phyloP scores from a whole-genome alignment of 2,888 invertebrate species.

The Sphinx pinastri region DNA sequence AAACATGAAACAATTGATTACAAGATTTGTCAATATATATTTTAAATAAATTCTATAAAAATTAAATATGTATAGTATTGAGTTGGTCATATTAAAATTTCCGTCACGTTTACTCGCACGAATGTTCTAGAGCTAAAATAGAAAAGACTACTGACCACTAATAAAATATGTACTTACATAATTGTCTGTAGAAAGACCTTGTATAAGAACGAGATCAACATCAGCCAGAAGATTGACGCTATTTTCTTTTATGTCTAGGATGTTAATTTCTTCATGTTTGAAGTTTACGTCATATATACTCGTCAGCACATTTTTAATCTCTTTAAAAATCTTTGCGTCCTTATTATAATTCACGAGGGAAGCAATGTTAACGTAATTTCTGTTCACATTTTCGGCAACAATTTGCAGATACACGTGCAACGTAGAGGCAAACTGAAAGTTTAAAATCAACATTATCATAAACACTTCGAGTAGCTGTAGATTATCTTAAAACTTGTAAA shows the following conservation, averaged over 20 bases:
- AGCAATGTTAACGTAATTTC: conserved; percentile 38
- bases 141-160: no score
- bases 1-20: no score
- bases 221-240: conserved; percentile 26
- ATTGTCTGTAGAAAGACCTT: conserved; percentile 40
- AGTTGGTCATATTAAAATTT: no score
- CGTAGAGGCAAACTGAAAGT: conserved; percentile 22
- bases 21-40: no score
- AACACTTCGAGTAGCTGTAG: no score
- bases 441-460: neutral
- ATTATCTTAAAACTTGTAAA: neutral
- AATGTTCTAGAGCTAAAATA: no score
- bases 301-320: conserved; percentile 33
- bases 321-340: conserved; percentile 32
- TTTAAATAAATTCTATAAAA: no score
- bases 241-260: conserved; percentile 21
- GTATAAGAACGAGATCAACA: conserved; percentile 40
- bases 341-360: conserved; percentile 33
- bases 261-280: conserved; percentile 34
- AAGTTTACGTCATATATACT: conserved; percentile 34
- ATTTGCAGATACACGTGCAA: conserved; percentile 44
- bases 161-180: conserved; percentile 33
- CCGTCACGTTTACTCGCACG: no score
- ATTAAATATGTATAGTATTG: no score
- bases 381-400: conserved; percentile 46